Conservation (phyloP, 2,113 vertebrate genomes). For the Hyla sarda region DNA sequence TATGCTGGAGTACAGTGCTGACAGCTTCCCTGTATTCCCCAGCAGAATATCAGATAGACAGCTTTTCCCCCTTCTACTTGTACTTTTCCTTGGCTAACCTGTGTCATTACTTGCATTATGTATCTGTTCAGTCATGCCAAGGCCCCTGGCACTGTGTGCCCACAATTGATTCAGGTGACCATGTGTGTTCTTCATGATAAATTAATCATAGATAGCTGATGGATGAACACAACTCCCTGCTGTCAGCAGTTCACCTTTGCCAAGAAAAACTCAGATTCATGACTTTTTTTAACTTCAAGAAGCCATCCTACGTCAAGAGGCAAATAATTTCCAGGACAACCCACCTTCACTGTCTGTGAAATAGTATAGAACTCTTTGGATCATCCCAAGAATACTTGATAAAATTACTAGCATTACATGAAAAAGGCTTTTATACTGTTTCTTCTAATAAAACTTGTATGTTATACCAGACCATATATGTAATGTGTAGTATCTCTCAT, state of each 20-base stretch:
- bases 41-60: not conserved
- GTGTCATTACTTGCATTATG: slow-evolving; percentile 43
- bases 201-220: slow-evolving; percentile 18
- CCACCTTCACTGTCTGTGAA: no score
- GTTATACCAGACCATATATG: not conserved
- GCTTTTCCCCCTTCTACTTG: slow-evolving; percentile 6
- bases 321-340: not conserved
- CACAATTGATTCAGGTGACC: slow-evolving; percentile 13
- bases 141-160: not conserved
- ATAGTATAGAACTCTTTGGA: no score
- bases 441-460: not conserved
- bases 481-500: not conserved
- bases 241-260: slow-evolving; percentile 14
- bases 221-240: slow-evolving; percentile 3
- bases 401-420: not conserved
- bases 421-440: not conserved
- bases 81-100: not conserved
- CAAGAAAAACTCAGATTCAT: slow-evolving; percentile 1
- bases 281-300: not conserved
- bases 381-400: no score
- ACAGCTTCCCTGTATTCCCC: not conserved
- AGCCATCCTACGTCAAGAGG: not conserved
- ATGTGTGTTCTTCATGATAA: not conserved
- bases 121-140: slow-evolving; percentile 19
- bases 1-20: not conserved